Conservation (phyloP, 2,888 invertebrate genomes). For the Drosophila testacea region DNA sequence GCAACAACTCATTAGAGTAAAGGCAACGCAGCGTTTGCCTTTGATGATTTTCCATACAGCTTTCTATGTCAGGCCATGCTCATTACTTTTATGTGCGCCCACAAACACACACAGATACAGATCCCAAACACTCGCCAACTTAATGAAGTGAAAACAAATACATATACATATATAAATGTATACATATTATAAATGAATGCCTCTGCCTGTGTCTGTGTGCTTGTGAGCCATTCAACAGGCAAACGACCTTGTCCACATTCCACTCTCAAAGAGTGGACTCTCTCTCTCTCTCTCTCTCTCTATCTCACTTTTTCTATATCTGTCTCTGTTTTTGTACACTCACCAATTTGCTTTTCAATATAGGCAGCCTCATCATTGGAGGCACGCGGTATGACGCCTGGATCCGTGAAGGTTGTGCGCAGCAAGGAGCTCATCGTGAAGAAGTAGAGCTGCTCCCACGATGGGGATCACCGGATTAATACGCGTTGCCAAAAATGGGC, state of each 20-base stretch:
- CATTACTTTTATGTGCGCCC: slow-evolving; percentile 73
- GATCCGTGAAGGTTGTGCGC: slow-evolving; percentile 96
- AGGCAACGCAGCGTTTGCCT: slow-evolving; percentile 59
- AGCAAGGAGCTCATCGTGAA: slow-evolving; percentile 97
- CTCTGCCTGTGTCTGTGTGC: slow-evolving; percentile 22
- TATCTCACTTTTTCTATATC: background rate
- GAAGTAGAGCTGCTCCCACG: slow-evolving; percentile 94
- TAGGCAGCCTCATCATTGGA: slow-evolving; percentile 95
- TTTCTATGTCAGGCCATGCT: slow-evolving; percentile 77
- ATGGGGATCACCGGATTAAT: slow-evolving; percentile 97
- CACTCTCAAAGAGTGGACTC: slow-evolving; percentile 45
- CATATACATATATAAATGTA: slow-evolving; percentile 25
- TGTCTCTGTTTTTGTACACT: slow-evolving; percentile 50
- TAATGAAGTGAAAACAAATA: slow-evolving; percentile 77
- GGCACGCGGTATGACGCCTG: slow-evolving; percentile 96
- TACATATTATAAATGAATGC: slow-evolving; percentile 29
- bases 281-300: background rate
- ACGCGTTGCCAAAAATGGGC: slow-evolving; percentile 94
- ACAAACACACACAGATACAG: slow-evolving; percentile 31
- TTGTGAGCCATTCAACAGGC: slow-evolving; percentile 68
- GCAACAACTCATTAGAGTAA: slow-evolving; percentile 77
- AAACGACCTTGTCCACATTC: slow-evolving; percentile 65
- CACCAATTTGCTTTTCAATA: slow-evolving; percentile 95
- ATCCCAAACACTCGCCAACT: slow-evolving; percentile 55
- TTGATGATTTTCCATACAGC: slow-evolving; percentile 67